These are phyloP conservation scores for Chinchilla lanigera DNA, from an alignment of 2,113 vertebrate species.

Conservation along the genomic window DNA sequence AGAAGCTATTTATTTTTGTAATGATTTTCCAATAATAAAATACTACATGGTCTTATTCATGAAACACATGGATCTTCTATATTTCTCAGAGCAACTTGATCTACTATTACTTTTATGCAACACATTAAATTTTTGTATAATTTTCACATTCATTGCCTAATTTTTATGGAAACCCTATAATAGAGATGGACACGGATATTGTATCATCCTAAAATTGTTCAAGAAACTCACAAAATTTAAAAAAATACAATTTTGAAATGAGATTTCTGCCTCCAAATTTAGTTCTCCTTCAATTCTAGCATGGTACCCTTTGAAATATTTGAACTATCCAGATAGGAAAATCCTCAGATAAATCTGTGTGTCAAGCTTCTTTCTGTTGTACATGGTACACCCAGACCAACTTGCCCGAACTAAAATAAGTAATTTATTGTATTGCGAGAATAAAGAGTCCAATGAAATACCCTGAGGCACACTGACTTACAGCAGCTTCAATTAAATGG, in stretches of 20 bases:
- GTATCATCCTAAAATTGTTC: not conserved
- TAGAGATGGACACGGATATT: not conserved
- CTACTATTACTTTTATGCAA: not conserved
- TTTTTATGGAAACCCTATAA: not conserved
- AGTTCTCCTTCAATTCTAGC: not conserved
- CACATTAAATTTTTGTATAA: not conserved
- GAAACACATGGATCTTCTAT: not conserved
- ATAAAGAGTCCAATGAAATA: not conserved
- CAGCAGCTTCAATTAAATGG: not conserved
- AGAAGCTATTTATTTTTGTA: not conserved
- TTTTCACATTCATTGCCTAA: not conserved
- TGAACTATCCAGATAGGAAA: constrained; percentile 43
- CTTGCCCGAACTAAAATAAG: not conserved
- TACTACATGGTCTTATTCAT: not conserved
- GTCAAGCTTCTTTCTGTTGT: not conserved
- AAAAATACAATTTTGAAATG: not conserved
- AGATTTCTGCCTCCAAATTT: constrained; percentile 24
- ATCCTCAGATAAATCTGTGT: not conserved
- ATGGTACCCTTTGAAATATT: not conserved
- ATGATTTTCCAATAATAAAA: not conserved
- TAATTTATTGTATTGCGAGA: not conserved
- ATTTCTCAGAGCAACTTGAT: not conserved
- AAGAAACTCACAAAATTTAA: not conserved
- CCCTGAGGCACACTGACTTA: not conserved
- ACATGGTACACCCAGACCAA: not conserved